Percentiles rank a stretch among this genome's conserved stretches.
Evolutionary conservation across 2,113 vertebrate species (phyloP).

Genomic region (Megalops atlanticus): DNA sequence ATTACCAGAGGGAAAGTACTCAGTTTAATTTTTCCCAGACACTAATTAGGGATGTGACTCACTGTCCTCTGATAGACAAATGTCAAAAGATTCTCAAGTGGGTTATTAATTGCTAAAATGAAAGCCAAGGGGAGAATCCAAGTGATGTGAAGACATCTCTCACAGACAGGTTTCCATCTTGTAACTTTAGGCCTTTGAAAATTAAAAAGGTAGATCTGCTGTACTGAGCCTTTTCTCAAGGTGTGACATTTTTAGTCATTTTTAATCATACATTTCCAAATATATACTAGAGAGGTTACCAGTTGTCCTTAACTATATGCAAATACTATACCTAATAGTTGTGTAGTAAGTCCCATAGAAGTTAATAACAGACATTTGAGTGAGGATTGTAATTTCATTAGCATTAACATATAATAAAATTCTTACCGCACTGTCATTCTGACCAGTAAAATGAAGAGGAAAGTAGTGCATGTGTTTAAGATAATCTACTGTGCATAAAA

Average conservation of each 20-base stretch:
- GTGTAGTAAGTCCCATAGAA: too few relatives aligned
- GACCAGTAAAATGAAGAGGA: neutral
- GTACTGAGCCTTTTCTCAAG: neutral
- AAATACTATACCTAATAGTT: too few relatives aligned
- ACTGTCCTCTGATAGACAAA: conserved; percentile 71
- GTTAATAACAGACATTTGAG: too few relatives aligned
- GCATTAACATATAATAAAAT: neutral
- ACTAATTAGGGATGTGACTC: conserved; percentile 69
- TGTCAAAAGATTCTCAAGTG: conserved; percentile 68
- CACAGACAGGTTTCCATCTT: conserved; percentile 25
- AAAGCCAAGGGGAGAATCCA: conserved; percentile 44
- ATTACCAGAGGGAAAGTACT: conserved; percentile 40
- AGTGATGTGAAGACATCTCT: conserved; percentile 35
- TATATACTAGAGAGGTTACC: too few relatives aligned
- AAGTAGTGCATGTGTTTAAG: neutral
- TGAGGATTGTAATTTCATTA: neutral
- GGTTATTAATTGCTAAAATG: conserved; percentile 69
- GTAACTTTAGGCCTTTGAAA: conserved; percentile 46
- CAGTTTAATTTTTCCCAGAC: conserved; percentile 43
- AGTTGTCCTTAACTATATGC: too few relatives aligned
- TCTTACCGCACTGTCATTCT: neutral
- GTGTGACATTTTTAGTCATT: neutral
- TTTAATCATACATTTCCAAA: too few relatives aligned
- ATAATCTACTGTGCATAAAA: neutral
- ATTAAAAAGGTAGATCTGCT: neutral